Evolutionary conservation across 2,888 invertebrate species (phyloP), one percentile per base, ranked within the genome.

Genomic region (Gisinianus flammeolus): DNA sequence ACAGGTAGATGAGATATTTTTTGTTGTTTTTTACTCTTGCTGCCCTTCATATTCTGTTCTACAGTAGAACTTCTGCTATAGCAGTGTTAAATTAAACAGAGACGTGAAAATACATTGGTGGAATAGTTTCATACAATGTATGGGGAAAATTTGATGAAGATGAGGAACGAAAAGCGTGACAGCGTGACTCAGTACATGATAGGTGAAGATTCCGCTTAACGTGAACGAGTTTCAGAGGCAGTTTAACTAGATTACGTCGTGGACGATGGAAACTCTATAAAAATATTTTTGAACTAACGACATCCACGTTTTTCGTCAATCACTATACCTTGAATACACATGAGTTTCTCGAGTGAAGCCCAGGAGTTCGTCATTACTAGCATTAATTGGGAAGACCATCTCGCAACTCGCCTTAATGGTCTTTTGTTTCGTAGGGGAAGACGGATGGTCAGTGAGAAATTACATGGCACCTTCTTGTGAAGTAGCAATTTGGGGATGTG

Each of bases 211-310:
- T 33, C n/a, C 31, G 33, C 33, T 31, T 67, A 33, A 67, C 67
- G 31, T 67, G 67, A 67, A n/a, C 33, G 67, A 67, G 67, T 67
- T 67, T 67, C 30, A 31, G 67, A 33, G 33, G 67, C 67, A 64
- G 62, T 64, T 64, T 24, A 26, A 26, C 62, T 64, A 64, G 26
- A 64, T 31, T 67, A 31, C 33, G 2, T 67, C 66, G 8, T 66
- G 58, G 24, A 24, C 58, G 8, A 8, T 58, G 22, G 12, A 28
- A 66, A 28, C 66, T 66, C 22, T 58, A 58, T n/a, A 2, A 58
- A 58, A 58, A 10, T 58, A 22, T 12, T 58, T 58, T 58, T 24
- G 22, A 24, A 8, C 22, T n/a, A n/a, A 24, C 58, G 1, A 58
- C 10, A n/a, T 58, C 3, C 24, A 58, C 10, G 58, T 28, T 66